phyloP scores from a whole-genome alignment of 2,113 vertebrate genomes.

The Eudyptes chrysolophus region DNA sequence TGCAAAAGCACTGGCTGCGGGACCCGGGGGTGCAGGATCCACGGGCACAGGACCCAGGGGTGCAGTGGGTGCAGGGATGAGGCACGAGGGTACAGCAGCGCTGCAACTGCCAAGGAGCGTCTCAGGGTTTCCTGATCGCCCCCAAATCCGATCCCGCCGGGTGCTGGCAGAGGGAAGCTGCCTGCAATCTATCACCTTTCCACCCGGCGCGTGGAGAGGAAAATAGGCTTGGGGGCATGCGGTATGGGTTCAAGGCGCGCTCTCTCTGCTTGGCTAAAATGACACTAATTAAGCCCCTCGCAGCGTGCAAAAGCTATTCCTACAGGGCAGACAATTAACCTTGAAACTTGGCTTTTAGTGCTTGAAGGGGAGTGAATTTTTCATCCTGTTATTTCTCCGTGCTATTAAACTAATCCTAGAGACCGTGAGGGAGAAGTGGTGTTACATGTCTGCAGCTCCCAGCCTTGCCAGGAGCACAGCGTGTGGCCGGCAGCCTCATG shows the following conservation, averaged over 20 bases:
- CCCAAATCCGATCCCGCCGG: not conserved
- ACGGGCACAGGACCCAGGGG: not conserved
- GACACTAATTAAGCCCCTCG: constrained; percentile 60
- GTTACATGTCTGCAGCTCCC: not conserved
- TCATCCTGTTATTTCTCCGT: constrained; percentile 43
- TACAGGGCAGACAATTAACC: constrained; percentile 60
- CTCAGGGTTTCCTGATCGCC: not conserved
- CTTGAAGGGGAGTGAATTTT: constrained; percentile 44
- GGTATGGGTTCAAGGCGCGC: not conserved
- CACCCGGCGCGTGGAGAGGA: not conserved
- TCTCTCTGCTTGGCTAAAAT: constrained; percentile 55
- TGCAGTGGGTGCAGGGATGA: not conserved
- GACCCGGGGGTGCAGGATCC: not conserved
- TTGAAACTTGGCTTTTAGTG: constrained; percentile 60
- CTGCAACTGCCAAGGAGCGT: not conserved
- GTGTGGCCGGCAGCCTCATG: not conserved
- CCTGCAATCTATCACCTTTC: constrained; percentile 22
- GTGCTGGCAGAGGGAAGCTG: not conserved
- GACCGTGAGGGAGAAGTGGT: not conserved
- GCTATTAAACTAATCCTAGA: constrained; percentile 48
- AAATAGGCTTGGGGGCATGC: constrained; percentile 16
- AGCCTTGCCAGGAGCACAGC: constrained; percentile 15
- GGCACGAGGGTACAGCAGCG: fast-evolving
- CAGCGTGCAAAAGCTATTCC: constrained; percentile 42
- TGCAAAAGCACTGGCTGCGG: not conserved